Conservation (phyloP, 1,140 invertebrate species). For the Temnothorax curvispinosus region DNA sequence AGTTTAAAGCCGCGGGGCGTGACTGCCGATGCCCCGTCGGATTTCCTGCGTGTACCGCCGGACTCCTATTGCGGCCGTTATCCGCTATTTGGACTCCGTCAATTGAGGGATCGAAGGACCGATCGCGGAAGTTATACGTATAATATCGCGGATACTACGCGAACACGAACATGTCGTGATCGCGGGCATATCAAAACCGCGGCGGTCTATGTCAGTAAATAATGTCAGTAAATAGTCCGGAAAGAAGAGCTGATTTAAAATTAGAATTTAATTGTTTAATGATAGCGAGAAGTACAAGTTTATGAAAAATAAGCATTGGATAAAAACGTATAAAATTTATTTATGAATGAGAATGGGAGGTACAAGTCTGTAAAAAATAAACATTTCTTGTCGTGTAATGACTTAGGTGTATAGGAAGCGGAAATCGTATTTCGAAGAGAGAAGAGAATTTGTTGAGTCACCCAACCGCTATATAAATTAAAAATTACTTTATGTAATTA, state of each 20-base stretch:
- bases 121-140: slow-evolving; percentile 44
- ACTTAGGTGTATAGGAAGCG: not conserved
- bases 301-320: not conserved
- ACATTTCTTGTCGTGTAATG: not conserved
- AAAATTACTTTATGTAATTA: slow-evolving; percentile 5
- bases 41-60: slow-evolving; percentile 38
- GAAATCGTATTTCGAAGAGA: not conserved
- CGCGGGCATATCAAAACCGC: not conserved
- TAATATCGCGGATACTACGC: not conserved
- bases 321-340: not conserved
- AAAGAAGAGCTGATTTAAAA: not conserved
- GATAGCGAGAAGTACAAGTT: not conserved
- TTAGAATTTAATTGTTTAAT: not conserved
- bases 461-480: not conserved
- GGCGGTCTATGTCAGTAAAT: not conserved
- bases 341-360: not conserved
- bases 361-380: not conserved
- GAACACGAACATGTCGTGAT: not conserved
- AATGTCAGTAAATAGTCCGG: not conserved
- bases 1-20: slow-evolving; percentile 76
- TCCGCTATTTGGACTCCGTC: slow-evolving; percentile 56
- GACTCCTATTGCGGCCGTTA: slow-evolving; percentile 8
- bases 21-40: slow-evolving; percentile 60
- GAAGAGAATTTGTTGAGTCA: not conserved
- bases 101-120: slow-evolving; percentile 61